Evolutionary conservation across 2,888 invertebrate species (phyloP).

Genomic region (Drosophila pullipes): DNA sequence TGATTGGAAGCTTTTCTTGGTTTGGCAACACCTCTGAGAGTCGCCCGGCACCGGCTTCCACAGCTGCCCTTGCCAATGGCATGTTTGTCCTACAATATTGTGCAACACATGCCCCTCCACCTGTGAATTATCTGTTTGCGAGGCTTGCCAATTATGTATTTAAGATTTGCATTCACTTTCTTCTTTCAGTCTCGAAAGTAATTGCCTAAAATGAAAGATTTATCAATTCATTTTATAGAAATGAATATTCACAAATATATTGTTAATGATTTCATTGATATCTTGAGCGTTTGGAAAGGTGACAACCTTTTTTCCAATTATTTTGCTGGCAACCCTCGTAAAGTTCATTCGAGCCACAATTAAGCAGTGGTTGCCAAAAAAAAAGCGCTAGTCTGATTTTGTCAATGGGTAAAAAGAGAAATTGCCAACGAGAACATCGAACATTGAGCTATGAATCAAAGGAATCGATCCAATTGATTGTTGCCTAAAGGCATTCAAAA

Average conservation of each 20-base stretch:
- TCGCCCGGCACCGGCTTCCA: constrained; percentile 50
- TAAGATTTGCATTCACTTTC: background rate
- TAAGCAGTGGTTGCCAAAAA: constrained; percentile 13
- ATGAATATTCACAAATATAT: background rate
- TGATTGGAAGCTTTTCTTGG: constrained; percentile 73
- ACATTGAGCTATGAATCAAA: background rate
- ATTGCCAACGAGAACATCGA: background rate
- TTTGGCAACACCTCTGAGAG: constrained; percentile 75
- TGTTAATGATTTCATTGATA: background rate
- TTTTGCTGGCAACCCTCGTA: constrained; percentile 14
- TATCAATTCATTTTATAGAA: background rate
- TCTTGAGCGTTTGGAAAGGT: background rate
- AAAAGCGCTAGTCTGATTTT: constrained; percentile 5
- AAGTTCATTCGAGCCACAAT: constrained; percentile 8
- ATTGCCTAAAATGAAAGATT: background rate
- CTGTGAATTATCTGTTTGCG: constrained; percentile 56
- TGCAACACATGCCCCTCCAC: constrained; percentile 15
- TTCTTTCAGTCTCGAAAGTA: background rate
- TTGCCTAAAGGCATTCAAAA: background rate
- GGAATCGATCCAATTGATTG: constrained; percentile 32
- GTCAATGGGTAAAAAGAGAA: constrained; percentile 17
- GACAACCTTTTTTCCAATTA: background rate
- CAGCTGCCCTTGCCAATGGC: constrained; percentile 76
- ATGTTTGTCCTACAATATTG: constrained; percentile 65
- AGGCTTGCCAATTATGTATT: constrained; percentile 26